Evolutionary conservation across 2,888 invertebrate species (phyloP).

Genomic region (Lepidocyrtoides sp.): DNA sequence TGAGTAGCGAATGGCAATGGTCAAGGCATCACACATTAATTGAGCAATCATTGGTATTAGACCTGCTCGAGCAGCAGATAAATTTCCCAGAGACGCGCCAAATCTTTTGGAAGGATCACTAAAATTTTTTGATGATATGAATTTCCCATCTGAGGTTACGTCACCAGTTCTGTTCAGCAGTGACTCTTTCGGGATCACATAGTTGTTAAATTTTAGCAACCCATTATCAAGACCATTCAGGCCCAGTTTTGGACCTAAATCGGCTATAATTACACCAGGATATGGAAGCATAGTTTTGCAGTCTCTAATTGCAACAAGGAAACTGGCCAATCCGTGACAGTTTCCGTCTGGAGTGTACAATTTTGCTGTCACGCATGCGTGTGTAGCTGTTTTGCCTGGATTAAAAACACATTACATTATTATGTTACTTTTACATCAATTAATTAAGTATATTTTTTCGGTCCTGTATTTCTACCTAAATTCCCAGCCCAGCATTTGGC

Average conservation of each 20-base stretch:
- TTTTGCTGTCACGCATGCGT: slow-evolving; percentile 96
- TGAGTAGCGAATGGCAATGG: slow-evolving; percentile 88
- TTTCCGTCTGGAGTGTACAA: slow-evolving; percentile 92
- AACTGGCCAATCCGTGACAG: slow-evolving; percentile 95
- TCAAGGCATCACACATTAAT: slow-evolving; percentile 83
- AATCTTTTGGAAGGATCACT: slow-evolving; percentile 95
- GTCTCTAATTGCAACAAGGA: slow-evolving; percentile 95
- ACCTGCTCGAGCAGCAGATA: slow-evolving; percentile 79
- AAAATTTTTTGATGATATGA: slow-evolving; percentile 92
- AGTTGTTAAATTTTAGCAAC: slow-evolving; percentile 92
- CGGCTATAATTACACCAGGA: slow-evolving; percentile 95
- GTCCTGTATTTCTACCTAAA: slow-evolving; percentile 89
- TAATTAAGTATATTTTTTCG: too few species aligned
- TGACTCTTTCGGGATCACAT: slow-evolving; percentile 94
- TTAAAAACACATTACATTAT: neutral
- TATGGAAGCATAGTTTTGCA: slow-evolving; percentile 90
- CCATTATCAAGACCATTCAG: slow-evolving; percentile 98
- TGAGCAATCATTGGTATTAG: slow-evolving; percentile 81
- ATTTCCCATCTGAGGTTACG: slow-evolving; percentile 94
- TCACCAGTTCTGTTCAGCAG: slow-evolving; percentile 96
- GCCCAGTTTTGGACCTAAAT: slow-evolving; percentile 97
- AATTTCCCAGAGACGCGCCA: slow-evolving; percentile 87
- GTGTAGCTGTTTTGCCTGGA: slow-evolving; percentile 93
- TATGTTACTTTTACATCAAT: too few species aligned
- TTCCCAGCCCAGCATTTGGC: slow-evolving; percentile 97